phyloP scores from a whole-genome alignment of 2,888 invertebrate species.

The Polymixis lichenea region DNA sequence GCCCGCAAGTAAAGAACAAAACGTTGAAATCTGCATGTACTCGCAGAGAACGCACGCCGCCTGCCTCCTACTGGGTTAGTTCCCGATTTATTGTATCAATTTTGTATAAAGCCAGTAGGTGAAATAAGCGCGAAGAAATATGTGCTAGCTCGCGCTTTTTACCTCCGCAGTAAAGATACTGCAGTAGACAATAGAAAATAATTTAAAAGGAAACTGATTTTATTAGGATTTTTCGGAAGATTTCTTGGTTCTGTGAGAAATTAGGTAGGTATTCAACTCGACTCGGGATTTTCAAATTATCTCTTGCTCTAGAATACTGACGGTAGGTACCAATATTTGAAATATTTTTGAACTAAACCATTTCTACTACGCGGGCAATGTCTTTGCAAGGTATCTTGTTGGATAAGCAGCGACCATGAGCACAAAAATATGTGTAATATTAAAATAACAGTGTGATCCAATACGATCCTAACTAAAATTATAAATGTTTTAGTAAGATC shows the following conservation, averaged over 20 bases:
- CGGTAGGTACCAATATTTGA: background rate
- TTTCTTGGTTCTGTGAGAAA: background rate
- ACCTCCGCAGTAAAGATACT: constrained; percentile 42
- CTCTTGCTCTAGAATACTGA: background rate
- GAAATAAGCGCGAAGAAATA: constrained; percentile 64
- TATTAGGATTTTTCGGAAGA: constrained; percentile 13
- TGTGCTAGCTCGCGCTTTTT: constrained; percentile 58
- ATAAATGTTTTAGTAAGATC: no score
- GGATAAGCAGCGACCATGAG: background rate
- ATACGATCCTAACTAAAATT: background rate
- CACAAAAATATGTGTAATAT: background rate
- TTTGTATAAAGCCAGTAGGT: constrained; percentile 74
- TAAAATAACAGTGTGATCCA: background rate
- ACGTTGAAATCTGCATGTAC: constrained; percentile 82
- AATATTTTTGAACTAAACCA: constrained; percentile 26
- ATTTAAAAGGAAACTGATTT: constrained; percentile 47
- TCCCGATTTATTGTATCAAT: constrained; percentile 83
- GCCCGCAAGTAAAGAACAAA: constrained; percentile 78
- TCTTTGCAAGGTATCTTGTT: background rate
- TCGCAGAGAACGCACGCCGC: constrained; percentile 65
- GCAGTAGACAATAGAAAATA: constrained; percentile 53
- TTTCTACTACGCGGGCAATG: background rate
- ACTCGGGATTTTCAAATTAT: background rate
- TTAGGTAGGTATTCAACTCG: background rate
- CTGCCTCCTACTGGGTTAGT: constrained; percentile 71